Conservation (phyloP, 1,140 invertebrate species). For the Atopsyche davidsoni region DNA sequence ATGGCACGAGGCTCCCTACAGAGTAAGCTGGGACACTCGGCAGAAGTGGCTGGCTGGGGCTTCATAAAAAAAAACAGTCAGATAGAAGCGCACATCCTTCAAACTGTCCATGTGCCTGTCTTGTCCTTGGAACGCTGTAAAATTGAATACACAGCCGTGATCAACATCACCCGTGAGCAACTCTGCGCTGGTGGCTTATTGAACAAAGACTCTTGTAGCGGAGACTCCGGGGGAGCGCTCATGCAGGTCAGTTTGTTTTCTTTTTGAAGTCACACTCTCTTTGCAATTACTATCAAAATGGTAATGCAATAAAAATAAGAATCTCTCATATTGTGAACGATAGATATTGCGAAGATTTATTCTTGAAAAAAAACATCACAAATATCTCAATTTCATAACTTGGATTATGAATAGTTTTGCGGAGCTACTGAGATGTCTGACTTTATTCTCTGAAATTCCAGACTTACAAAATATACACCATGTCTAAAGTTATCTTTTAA, state of each 20-base stretch:
- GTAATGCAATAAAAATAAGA: background rate
- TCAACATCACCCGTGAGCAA: conserved; percentile 36
- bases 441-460: no score
- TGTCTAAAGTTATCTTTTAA: no score
- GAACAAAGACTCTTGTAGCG: conserved; percentile 56
- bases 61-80: conserved; percentile 43
- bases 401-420: background rate
- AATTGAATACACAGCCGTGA: background rate
- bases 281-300: background rate
- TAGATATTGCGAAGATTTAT: background rate
- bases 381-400: background rate
- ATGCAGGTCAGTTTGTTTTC: conserved; percentile 38
- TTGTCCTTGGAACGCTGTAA: conserved; percentile 37
- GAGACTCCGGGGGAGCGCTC: conserved; percentile 56
- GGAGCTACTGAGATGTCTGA: background rate
- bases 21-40: conserved; percentile 33
- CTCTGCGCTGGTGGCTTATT: conserved; percentile 54
- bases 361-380: background rate
- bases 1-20: conserved; percentile 32
- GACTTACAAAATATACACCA: no score
- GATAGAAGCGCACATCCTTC: conserved; percentile 38
- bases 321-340: background rate
- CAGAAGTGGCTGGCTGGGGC: conserved; percentile 52
- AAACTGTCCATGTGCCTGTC: conserved; percentile 42
- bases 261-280: background rate